Evolutionary conservation across 1,140 invertebrate genomes (phyloP), one percentile per base, ranked within the genome.

Genomic region (Patella vulgata): DNA sequence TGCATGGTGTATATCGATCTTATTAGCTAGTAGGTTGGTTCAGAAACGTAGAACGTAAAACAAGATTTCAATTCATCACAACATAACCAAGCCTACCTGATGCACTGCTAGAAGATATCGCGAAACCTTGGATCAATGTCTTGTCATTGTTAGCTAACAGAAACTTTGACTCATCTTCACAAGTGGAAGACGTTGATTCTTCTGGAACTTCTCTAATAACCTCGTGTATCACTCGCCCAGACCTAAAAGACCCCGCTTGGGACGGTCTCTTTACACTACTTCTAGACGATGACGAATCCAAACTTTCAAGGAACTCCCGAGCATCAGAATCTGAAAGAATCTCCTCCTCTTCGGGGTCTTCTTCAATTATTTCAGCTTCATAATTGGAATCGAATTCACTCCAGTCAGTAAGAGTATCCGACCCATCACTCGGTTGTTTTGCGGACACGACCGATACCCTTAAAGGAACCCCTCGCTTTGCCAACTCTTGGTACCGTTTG

Each of bases 401-500:
- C 9, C 42, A 28, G 9, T 40, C 14, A 28, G 43, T 36, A 17
- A 31, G 19, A 23, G 43, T 31, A 2, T 25, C 21, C 12, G 23
- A 47, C 11, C 58, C 53, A 1, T 63, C 48, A 40, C 40, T 43
- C 14, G 40, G 40, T 39, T 44, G 59, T 39, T 52, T 57, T 9
- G 68, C 68, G 11, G 70, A 68, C n/a, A 80, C 68, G 0, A 72
- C 66, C 17, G 78, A 79, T 6, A 75, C 72, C 31, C 76, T 42
- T 12, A 80, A 30, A 9, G 77, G 76, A 43, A 79, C 75, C 6
- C 77, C 78, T 58, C 73, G 68, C 43, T 70, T 71, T 9, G 70
- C 59, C 2, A 80, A 63, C 68, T 78, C 75, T 23, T 70, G 55
- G 43, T 80, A 80, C 36, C 77, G 53, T 55, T 69, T 70, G 0